Percentiles rank a stretch among this genome's conserved stretches.
phyloP scores from a whole-genome alignment of 2,113 vertebrate genomes.

The Pipra filicauda region DNA sequence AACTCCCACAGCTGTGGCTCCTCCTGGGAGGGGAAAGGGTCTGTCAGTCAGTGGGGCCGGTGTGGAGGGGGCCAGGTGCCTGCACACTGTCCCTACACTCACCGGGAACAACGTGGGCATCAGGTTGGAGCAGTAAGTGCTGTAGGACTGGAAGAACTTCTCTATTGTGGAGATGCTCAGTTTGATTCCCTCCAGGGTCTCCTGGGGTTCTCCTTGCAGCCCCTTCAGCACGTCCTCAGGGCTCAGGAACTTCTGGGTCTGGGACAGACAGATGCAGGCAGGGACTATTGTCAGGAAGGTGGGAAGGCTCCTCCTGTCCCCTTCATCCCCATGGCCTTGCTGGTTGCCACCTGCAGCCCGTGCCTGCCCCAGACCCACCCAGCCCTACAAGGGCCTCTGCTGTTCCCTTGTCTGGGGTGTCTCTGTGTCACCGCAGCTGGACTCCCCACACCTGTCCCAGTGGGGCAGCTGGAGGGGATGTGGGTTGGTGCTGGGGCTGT shows the following conservation, averaged over 20 bases:
- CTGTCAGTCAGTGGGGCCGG: neutral
- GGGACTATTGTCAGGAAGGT: neutral
- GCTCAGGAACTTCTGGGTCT: constrained; percentile 76
- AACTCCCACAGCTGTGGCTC: constrained; percentile 69
- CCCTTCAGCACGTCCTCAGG: constrained; percentile 75
- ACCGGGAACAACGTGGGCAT: constrained; percentile 67
- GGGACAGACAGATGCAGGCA: neutral
- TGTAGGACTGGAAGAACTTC: constrained; percentile 68
- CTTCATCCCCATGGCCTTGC: neutral
- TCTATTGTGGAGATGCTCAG: constrained; percentile 52
- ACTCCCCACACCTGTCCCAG: neutral
- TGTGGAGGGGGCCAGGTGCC: accelerated
- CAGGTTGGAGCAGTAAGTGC: constrained; percentile 55
- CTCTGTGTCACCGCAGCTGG: accelerated
- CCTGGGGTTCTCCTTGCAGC: constrained; percentile 71
- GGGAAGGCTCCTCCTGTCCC: neutral
- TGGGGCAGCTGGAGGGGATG: no score
- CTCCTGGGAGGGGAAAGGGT: constrained; percentile 10
- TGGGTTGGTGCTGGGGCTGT: neutral
- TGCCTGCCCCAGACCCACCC: neutral
- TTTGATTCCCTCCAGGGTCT: constrained; percentile 38
- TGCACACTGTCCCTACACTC: neutral
- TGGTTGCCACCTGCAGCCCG: neutral
- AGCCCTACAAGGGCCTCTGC: accelerated
- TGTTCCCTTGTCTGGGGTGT: neutral